Base-by-base conservation (phyloP, 1,140 invertebrate genomes). In the Anagrus nilaparvatae region DNA sequence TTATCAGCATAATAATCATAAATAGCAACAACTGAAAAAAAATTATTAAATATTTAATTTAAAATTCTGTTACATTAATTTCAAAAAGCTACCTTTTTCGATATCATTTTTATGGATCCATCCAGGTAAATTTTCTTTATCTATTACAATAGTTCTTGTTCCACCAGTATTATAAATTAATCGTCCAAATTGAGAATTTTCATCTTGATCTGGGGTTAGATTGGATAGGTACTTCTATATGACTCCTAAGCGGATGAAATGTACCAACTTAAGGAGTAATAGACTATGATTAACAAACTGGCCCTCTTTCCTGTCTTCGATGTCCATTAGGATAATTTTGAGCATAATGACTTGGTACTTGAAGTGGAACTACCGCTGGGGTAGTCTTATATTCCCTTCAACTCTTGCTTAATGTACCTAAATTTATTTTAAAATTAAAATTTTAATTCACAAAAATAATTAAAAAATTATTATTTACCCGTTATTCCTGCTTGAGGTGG, bases 1-100 rank as follows among this genome's bases (percentile, higher is more conserved):
- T 98, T 97, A 60, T 96, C 91, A 4, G 94, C 93, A 53, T 89
- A 84, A 65, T 99, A 99, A 67, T 99, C 96, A 63, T 98, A 99
- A 52, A 99, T 91, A 9, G 96, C 96, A 34, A 98, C 85, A 49
- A 98, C 96, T 97, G 64, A 39, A 74, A 70, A 24, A 48, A 55
- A 49, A 55, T n/a, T 5, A 51, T 23, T 46, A 29, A 48, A 28
- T 29, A 1, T 34, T 37, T 33, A 29, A 33, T 34, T 23, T 32
- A 41, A 49, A 31, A n/a, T 25, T 25, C 6, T 7, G 24, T 25
- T 44, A 20, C 16, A 35, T 40, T 47, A 42, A 45, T 42, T 37
- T 18, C 12, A 7, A 25, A 31, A 20, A 36, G 7, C 40, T 64
- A 92, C 89, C 89, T 84, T 97, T 97, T 65, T 97, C 92, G n/a